Conservation (phyloP, 2,888 invertebrate species). For the Nymphalis c-album region DNA sequence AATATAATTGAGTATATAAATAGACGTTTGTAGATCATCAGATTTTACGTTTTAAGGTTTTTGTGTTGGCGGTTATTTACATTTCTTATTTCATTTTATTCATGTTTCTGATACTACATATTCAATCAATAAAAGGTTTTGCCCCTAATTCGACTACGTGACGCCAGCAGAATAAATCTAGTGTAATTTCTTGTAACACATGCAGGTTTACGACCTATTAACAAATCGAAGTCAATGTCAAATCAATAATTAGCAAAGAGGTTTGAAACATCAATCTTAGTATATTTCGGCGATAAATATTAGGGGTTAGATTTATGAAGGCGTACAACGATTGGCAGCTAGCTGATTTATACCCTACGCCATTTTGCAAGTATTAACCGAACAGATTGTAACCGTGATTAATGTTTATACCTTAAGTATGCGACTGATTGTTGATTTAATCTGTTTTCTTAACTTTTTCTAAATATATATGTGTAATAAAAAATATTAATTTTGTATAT, state of each 20-base stretch:
- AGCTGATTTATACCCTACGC: constrained; percentile 38
- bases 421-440: constrained; percentile 15
- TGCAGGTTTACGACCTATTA: too few species aligned
- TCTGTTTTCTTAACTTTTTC: constrained; percentile 15
- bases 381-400: constrained; percentile 38
- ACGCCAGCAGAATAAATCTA: too few species aligned
- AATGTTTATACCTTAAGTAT: constrained; percentile 33
- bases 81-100: too few species aligned
- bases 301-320: constrained; percentile 38
- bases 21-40: too few species aligned
- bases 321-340: constrained; percentile 34
- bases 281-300: constrained; percentile 29
- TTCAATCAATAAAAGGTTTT: too few species aligned
- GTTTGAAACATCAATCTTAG: constrained; percentile 28
- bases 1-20: too few species aligned
- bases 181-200: too few species aligned
- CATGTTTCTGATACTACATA: too few species aligned
- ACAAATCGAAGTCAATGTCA: constrained; percentile 10
- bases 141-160: too few species aligned
- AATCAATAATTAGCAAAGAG: constrained; percentile 24
- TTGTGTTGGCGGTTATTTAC: too few species aligned
- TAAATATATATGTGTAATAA: not conserved
- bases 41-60: too few species aligned
- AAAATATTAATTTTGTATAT: too few species aligned
- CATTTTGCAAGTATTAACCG: constrained; percentile 38